Evolutionary conservation across 2,113 vertebrate species (phyloP).

Genomic region (Globicephala melas): DNA sequence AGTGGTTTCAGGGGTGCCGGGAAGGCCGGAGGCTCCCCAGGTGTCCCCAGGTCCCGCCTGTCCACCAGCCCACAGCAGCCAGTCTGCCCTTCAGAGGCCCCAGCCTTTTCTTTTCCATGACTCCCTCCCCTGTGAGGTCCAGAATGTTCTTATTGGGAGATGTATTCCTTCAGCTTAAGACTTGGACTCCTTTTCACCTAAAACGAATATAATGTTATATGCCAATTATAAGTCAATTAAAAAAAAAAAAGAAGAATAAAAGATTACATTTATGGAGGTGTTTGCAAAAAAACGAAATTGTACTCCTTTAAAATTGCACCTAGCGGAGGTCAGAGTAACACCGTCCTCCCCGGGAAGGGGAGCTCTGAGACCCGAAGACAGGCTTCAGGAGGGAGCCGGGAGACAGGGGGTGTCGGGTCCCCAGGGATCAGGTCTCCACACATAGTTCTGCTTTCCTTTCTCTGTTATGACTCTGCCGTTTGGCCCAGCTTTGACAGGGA

Average conservation of each 20-base stretch:
- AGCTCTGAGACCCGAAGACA: neutral
- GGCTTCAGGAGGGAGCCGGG: neutral
- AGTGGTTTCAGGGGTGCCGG: neutral
- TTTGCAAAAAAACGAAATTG: neutral
- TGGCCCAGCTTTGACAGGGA: neutral
- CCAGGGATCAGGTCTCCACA: neutral
- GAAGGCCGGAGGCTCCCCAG: neutral
- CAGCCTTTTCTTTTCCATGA: neutral
- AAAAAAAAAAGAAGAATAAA: neutral
- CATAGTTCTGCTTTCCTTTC: fast-evolving
- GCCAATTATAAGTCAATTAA: neutral
- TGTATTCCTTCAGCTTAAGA: neutral
- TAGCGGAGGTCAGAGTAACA: neutral
- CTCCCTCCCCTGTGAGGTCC: neutral
- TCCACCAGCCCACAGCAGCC: neutral
- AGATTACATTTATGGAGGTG: neutral
- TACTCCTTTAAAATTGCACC: neutral
- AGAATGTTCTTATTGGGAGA: neutral
- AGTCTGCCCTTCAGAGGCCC: neutral
- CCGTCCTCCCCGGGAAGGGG: neutral
- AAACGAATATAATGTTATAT: neutral
- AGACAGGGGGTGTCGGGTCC: fast-evolving
- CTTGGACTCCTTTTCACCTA: neutral
- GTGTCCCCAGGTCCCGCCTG: neutral
- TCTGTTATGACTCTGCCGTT: fast-evolving